Evolutionary conservation across 1,140 invertebrate species (phyloP).

Genomic region (Platorchestia sp.): DNA sequence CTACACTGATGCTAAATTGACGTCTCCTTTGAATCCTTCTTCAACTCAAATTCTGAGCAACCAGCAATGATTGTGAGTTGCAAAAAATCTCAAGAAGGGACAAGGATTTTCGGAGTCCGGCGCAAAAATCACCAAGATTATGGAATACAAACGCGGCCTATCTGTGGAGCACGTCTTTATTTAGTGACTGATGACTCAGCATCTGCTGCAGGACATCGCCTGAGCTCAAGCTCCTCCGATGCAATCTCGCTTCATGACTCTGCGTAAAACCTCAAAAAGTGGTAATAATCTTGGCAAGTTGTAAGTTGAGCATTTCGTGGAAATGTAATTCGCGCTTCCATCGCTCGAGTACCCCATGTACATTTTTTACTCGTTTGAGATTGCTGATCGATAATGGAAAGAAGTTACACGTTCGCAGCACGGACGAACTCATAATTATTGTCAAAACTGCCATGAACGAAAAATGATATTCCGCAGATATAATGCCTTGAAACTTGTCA

Average conservation of each 20-base stretch:
- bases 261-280: slow-evolving; percentile 10
- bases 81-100: neutral
- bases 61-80: neutral
- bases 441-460: neutral
- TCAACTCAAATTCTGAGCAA: neutral
- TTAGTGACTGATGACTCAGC: slow-evolving; percentile 26
- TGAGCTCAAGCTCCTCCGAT: neutral
- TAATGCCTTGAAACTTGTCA: neutral
- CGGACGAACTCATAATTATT: neutral
- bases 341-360: neutral
- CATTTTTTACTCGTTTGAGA: neutral
- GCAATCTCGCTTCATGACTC: slow-evolving; percentile 22
- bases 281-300: slow-evolving; percentile 5
- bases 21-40: neutral
- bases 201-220: neutral
- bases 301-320: neutral
- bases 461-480: neutral
- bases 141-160: neutral
- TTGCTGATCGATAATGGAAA: neutral
- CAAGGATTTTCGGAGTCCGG: neutral
- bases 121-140: neutral
- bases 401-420: neutral
- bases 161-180: neutral
- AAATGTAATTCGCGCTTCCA: neutral
- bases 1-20: neutral